phyloP scores from a whole-genome alignment of 2,113 vertebrate species.

The Mus spicilegus region DNA sequence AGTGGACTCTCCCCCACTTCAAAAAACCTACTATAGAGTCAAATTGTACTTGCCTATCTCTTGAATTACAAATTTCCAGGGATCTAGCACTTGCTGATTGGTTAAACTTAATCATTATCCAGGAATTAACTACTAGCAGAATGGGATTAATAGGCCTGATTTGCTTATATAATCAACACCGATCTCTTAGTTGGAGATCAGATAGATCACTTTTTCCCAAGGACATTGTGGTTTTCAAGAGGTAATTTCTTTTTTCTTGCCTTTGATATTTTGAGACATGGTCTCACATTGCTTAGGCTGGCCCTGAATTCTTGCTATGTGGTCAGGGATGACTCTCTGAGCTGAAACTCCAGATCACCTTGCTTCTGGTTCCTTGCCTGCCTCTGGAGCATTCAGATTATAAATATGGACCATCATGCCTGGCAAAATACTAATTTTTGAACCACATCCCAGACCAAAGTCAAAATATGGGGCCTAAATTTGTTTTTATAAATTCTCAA shows the following conservation, averaged over 20 bases:
- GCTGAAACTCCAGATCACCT: neutral
- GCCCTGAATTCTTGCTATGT: neutral
- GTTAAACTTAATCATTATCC: neutral
- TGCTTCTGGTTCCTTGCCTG: neutral
- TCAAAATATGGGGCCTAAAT: neutral
- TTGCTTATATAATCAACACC: slow-evolving; percentile 11
- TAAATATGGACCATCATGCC: neutral
- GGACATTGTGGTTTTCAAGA: slow-evolving; percentile 22
- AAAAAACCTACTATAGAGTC: neutral
- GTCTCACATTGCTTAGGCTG: neutral
- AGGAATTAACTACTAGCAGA: slow-evolving; percentile 17
- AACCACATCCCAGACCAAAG: neutral
- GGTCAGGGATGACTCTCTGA: neutral
- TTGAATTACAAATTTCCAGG: slow-evolving; percentile 11
- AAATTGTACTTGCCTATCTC: neutral
- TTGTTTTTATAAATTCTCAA: slow-evolving; percentile 26
- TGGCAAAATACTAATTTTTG: slow-evolving; percentile 1
- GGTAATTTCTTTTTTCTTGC: neutral
- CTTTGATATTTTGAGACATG: neutral
- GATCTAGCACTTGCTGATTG: neutral
- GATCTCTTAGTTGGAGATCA: neutral
- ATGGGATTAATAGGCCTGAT: slow-evolving; percentile 15
- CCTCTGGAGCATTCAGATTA: neutral
- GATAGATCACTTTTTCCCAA: slow-evolving; percentile 2
- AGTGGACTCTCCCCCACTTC: neutral